Percentiles rank a stretch among this genome's conserved stretches.
These are phyloP conservation scores for Drosophila kokeensis DNA, from an alignment of 2,888 invertebrate genomes.

Conservation along the genomic window DNA sequence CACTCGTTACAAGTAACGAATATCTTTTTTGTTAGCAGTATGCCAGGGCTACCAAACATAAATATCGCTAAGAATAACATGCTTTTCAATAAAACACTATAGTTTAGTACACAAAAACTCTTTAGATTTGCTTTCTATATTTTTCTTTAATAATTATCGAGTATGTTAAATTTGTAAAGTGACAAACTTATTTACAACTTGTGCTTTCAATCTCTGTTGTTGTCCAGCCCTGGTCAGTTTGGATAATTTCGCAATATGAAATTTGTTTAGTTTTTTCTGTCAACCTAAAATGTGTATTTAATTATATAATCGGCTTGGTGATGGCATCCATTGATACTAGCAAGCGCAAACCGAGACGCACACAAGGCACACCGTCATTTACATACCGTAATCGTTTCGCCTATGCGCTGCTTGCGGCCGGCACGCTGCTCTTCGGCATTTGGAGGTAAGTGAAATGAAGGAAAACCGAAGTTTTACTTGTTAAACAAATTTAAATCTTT, in stretches of 20 bases:
- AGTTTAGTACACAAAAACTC: background rate
- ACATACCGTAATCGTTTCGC: conserved; percentile 87
- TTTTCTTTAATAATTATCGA: background rate
- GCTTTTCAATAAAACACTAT: background rate
- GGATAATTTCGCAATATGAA: background rate
- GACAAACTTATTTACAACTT: background rate
- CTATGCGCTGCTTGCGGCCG: conserved; percentile 85
- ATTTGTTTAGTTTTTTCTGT: conserved; percentile 15
- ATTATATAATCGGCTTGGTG: conserved; percentile 66
- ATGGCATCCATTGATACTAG: conserved; percentile 85
- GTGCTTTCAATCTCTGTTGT: background rate
- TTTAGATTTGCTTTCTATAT: background rate
- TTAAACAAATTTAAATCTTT: background rate
- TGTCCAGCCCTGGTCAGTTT: conserved; percentile 38
- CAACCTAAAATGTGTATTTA: conserved; percentile 49
- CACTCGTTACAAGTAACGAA: conserved; percentile 19
- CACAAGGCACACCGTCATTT: conserved; percentile 88
- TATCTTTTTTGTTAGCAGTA: conserved; percentile 1
- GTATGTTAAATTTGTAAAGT: background rate
- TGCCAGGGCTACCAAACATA: conserved; percentile 25
- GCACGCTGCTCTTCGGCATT: conserved; percentile 71
- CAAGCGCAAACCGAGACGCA: conserved; percentile 88
- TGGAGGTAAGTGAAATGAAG: conserved; percentile 71
- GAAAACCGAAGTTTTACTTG: background rate
- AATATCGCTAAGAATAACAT: background rate